phyloP scores from a whole-genome alignment of 1,140 invertebrate species.

The Copidosoma floridanum region DNA sequence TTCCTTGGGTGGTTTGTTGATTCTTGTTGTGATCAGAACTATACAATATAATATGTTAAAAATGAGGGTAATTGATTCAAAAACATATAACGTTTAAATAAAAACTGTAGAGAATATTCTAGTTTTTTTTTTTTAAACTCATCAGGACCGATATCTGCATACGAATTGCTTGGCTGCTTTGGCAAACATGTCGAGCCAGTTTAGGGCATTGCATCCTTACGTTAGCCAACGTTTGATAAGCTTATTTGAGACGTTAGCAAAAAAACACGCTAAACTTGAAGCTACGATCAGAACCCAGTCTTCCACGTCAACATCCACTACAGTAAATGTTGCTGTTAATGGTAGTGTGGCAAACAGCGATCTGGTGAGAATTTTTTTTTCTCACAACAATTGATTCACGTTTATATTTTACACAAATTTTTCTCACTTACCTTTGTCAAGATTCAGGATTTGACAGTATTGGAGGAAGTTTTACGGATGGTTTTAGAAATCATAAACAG shows the following conservation, averaged over 20 bases:
- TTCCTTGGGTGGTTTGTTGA: conserved; percentile 91
- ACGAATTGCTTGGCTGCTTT: conserved; percentile 96
- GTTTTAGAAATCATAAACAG: conserved; percentile 96
- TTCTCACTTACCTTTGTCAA: conserved; percentile 41
- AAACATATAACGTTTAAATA: neutral
- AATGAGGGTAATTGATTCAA: conserved; percentile 70
- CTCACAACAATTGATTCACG: neutral
- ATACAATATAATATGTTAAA: conserved; percentile 98
- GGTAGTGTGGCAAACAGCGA: conserved; percentile 45
- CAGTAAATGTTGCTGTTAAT: conserved; percentile 39
- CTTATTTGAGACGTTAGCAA: conserved; percentile 83
- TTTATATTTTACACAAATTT: too few species aligned
- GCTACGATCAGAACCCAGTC: conserved; percentile 47
- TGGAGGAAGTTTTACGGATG: conserved; percentile 96
- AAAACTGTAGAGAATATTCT: conserved; percentile 3
- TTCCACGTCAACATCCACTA: conserved; percentile 28
- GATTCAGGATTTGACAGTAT: conserved; percentile 87
- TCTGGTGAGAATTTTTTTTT: conserved; percentile 38
- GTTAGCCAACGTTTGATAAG: conserved; percentile 91
- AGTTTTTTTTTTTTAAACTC: conserved; percentile 15
- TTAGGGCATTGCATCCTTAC: conserved; percentile 90
- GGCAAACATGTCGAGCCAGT: conserved; percentile 97
- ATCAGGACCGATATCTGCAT: conserved; percentile 89
- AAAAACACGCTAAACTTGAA: conserved; percentile 69
- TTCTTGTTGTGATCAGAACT: conserved; percentile 91